Base-by-base conservation (phyloP, 1,140 invertebrate genomes). In the Drosophila nigrodunni region DNA sequence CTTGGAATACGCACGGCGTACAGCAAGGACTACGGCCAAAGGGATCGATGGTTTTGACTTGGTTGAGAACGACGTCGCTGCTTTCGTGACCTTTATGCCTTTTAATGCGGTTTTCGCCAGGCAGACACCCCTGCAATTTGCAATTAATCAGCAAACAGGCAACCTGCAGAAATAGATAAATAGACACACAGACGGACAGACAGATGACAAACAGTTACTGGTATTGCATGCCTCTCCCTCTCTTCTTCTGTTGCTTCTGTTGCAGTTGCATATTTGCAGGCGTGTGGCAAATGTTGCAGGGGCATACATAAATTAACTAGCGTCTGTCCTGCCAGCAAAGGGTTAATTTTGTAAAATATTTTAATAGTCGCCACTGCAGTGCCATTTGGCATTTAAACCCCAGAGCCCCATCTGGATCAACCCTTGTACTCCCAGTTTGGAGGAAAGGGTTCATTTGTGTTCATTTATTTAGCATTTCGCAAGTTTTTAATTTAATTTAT, bases 101-200 rank as follows among this genome's bases (percentile, higher is more conserved):
- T 87, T 88, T 87, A 87, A 87, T 87, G 83, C 80, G 80, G 82
- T 80, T 87, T 82, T 21, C 9, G 80, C 82, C 76, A 49, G 79
- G 85, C 69, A 83, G 83, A 87, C 83, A 87, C 83, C 83, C 83
- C 80, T 72, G 80, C 85, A 87, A 88, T 87, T 87, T 87, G 83
- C 83, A 87, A 87, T 88, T 87, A 87, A 87, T 87, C 83, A 87
- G 83, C 83, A 88, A 77, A 72, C 82, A 75, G 78, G 73, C 78
- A 77, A 75, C 39, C 61, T 21, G 35, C 35, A 46, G 46, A 39
- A 7, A 55, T 50, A 47, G 35, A 35, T n/a, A 44, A 9, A 25
- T 11, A 47, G 52, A 25, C 52, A 30, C 15, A 65, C 50, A 47
- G 54, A 39, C 15, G 9, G 9, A 25, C 54, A 30, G 41, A 34